Base-by-base conservation (phyloP, 2,113 vertebrate genomes). In the Syngnathus floridae region DNA sequence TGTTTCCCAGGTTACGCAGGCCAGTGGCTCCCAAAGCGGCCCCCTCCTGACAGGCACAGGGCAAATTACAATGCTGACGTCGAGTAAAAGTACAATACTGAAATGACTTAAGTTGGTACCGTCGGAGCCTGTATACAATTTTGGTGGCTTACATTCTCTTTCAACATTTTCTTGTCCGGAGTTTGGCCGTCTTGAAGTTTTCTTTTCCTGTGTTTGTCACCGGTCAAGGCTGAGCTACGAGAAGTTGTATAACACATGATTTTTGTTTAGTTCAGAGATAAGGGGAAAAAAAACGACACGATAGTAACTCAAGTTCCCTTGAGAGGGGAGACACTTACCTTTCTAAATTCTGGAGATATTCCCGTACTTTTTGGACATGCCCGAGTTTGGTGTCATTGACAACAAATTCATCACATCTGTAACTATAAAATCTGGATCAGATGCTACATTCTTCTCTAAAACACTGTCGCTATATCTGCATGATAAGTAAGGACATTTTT, bases 381-480 rank as follows among this genome's bases (percentile, higher is more conserved):
- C 94, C 94, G 66, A 94, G 86, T 87, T 95, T 97, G 88, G 94
- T 97, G 85, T 99, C 96, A 51, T 98, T 98, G 76, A 98, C 94
- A 72, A 96, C 94, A 89, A 98, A 97, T 78, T 99, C 96, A 88
- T 99, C 97, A 90, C 96, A 99, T 77, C 94, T 93, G 65, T 99
- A 98, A 93, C 97, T 99, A 84, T 67, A 92, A 86, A 31, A 31
- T 31, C 26, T 31, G 26, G 26, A 31, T 31, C 26, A 31, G 26
- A 31, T 31, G 26, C 26, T 31, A 31, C 26, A 31, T 31, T 31
- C 26, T 31, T 31, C 26, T 31, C 26, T 31, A 56, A 35, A 4
- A 16, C 35, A 5, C 5, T 56, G 5, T 14, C 22, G 13, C 26
- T 12, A 26, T 26, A 14, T 46, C 4, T 43, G 4, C 4, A 14